A percentile compares a stretch with the other conserved stretches of the same genome.
phyloP scores from a whole-genome alignment of 2,888 invertebrate genomes.

The Orthosia gracilis region DNA sequence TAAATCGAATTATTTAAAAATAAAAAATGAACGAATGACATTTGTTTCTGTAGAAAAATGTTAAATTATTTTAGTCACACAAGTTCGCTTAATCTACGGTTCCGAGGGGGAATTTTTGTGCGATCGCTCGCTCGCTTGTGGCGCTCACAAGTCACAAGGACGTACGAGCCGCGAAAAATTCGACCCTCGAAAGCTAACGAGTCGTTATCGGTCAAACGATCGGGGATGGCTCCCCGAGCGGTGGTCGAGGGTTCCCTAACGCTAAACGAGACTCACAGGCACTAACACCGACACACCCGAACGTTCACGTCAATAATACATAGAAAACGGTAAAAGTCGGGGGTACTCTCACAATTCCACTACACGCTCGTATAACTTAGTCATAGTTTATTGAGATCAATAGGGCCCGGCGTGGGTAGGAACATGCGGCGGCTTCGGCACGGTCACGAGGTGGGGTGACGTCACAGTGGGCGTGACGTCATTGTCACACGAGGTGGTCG shows the following conservation, averaged over 20 bases:
- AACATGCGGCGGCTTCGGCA: conserved; percentile 16
- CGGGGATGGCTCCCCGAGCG: conserved; percentile 74
- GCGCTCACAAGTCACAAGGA: conserved; percentile 16
- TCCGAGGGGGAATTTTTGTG: conserved; percentile 82
- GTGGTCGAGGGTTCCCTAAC: conserved; percentile 79
- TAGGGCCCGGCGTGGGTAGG: conserved; percentile 54
- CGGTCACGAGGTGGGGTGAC: not conserved
- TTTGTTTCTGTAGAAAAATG: conserved; percentile 86
- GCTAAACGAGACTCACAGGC: conserved; percentile 89
- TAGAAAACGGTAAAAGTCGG: conserved; percentile 88
- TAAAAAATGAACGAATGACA: conserved; percentile 78
- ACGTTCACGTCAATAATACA: conserved; percentile 85
- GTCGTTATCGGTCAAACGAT: conserved; percentile 85
- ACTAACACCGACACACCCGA: conserved; percentile 87
- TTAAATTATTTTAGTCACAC: conserved; percentile 87
- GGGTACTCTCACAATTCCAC: conserved; percentile 89
- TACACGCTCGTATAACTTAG: conserved; percentile 85
- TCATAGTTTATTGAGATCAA: conserved; percentile 89
- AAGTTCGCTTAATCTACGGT: conserved; percentile 84
- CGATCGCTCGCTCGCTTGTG: conserved; percentile 56
- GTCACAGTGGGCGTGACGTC: not conserved
- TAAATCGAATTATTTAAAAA: conserved; percentile 76
- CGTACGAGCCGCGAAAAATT: conserved; percentile 68
- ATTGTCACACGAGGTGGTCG: conserved; percentile 85
- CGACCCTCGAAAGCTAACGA: conserved; percentile 81